These are phyloP conservation scores for Tupaia tana DNA, from an alignment of 2,113 vertebrate species.

Conservation along the genomic window DNA sequence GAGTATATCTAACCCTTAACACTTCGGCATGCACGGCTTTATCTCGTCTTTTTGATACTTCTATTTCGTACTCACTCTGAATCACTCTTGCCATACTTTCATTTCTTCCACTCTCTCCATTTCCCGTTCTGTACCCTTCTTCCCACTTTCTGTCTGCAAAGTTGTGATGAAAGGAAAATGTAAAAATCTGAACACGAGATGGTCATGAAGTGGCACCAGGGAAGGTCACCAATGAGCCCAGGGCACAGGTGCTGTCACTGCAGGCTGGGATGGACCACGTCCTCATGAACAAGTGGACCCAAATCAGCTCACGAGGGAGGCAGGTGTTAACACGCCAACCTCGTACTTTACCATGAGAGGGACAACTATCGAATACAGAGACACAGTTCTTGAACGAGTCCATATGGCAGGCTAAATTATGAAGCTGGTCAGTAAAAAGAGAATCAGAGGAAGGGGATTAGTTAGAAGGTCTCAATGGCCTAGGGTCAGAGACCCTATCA, in stretches of 20 bases:
- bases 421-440: not conserved
- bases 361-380: not conserved
- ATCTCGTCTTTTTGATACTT: not conserved
- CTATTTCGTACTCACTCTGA: not conserved
- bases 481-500: not conserved
- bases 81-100: not conserved
- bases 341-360: not conserved
- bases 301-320: not conserved
- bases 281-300: not conserved
- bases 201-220: not conserved
- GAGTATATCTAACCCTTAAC: not conserved
- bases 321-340: not conserved
- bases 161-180: not conserved
- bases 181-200: not conserved
- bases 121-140: conserved; percentile 7
- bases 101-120: not conserved
- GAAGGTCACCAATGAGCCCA: not conserved
- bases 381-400: not conserved
- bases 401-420: not conserved
- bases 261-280: not conserved
- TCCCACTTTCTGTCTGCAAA: not conserved
- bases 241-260: not conserved
- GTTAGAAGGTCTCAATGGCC: not conserved
- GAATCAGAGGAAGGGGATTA: not conserved
- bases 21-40: not conserved